Conservation (phyloP, 2,888 invertebrate species). For the Thymelicus acteon region DNA sequence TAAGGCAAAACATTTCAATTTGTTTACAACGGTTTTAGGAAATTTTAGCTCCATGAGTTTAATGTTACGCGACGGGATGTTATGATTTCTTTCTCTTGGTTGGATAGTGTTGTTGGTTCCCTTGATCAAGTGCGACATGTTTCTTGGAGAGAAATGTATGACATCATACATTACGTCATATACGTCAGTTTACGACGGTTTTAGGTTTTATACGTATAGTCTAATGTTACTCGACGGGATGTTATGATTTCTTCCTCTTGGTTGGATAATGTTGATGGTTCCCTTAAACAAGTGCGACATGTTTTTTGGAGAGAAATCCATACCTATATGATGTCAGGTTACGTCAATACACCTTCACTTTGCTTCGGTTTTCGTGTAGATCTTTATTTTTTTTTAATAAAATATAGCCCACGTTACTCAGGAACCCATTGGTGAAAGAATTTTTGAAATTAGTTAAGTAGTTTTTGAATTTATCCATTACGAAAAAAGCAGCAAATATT, state of each 20-base stretch:
- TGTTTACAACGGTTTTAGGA: neutral
- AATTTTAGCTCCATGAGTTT: neutral
- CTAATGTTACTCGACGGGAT: constrained; percentile 2
- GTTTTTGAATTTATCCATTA: too few species aligned
- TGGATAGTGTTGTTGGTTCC: neutral
- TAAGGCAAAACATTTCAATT: too few species aligned
- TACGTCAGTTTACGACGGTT: neutral
- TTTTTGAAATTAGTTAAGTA: too few species aligned
- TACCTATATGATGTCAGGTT: neutral
- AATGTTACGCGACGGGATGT: neutral
- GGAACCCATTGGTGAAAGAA: too few species aligned
- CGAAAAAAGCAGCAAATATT: too few species aligned
- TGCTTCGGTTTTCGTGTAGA: too few species aligned
- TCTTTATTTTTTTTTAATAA: too few species aligned
- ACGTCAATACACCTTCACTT: too few species aligned
- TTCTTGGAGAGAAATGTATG: neutral
- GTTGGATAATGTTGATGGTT: neutral
- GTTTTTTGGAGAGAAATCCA: neutral
- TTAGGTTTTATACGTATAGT: neutral
- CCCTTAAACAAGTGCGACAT: neutral
- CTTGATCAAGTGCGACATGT: neutral
- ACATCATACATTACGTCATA: neutral
- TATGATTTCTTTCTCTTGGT: neutral
- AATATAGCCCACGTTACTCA: too few species aligned
- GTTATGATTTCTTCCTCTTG: neutral